Base-by-base conservation (phyloP, 2,888 invertebrate species). In the Margaritifera margaritifera region DNA sequence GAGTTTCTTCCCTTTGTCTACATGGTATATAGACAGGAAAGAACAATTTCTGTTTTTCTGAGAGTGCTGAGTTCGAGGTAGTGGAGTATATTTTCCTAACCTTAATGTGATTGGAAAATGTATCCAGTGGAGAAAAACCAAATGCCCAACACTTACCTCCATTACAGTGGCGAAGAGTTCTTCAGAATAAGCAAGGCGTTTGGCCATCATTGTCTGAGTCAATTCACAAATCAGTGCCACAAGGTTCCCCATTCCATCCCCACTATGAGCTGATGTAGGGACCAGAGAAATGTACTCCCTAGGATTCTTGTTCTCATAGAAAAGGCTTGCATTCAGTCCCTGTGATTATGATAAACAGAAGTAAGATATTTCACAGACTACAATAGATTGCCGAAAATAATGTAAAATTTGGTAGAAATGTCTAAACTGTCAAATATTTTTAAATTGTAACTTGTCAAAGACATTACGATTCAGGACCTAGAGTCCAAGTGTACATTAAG, bases 221-320 rank as follows among this genome's bases (percentile, higher is more conserved):
- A 95, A 94, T 81, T 97, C 95, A 62, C 98, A 95, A 78, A 99
- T 95, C 85, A 98, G 93, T 25, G 96, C 95, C 81, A 99, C 92
- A 65, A 99, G 91, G 91, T 99, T 99, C 65, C 99, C 99, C 96
- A 99, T 97, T 57, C 98, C 98, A 89, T 99, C 99, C 25, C 99
- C 99, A 0, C 96, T 95, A 78, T 97, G 95, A 0, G 99, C 99
- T 69, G 98, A 98, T 0, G 99, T 99, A 0, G 99, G 99, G 19
- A 99, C 95, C 86, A 99, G 91, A 0, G 98, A 98, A 57, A 99
- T 94, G 88, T 98, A 99, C 61, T 94, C 94, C 68, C 95, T 93
- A 0, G 94, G 94, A 90, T 99, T 98, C 0, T 96, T 96, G 91
- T 99, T 99, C 83, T 98, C 96, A 90, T 96, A 96, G 91, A 96